phyloP scores from a whole-genome alignment of 2,888 invertebrate species.

The Oscheius sp. region DNA sequence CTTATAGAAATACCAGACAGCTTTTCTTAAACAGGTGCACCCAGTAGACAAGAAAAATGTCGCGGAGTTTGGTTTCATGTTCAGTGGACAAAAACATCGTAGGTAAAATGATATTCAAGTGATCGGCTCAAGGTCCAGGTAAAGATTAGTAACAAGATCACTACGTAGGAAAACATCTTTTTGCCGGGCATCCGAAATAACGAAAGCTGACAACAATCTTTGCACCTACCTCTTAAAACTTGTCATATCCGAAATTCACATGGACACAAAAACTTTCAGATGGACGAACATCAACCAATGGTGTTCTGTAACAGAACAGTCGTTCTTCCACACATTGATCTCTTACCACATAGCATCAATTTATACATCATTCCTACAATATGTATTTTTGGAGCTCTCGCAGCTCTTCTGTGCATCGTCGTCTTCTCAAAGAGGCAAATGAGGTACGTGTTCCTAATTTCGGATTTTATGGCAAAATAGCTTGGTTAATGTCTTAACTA shows the following conservation, averaged over 20 bases:
- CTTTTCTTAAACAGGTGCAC: too few relatives aligned
- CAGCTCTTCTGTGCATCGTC: constrained; percentile 62
- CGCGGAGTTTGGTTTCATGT: too few relatives aligned
- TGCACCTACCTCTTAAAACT: too few relatives aligned
- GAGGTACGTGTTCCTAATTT: constrained; percentile 46
- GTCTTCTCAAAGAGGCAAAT: constrained; percentile 68
- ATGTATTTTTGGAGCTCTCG: constrained; percentile 61
- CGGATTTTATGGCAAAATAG: background rate
- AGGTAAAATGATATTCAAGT: too few relatives aligned
- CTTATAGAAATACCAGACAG: too few relatives aligned
- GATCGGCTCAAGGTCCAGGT: too few relatives aligned
- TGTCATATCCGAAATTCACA: background rate
- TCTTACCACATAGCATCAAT: constrained; percentile 42
- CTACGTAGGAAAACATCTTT: too few relatives aligned
- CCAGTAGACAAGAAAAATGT: too few relatives aligned
- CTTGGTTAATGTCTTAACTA: background rate
- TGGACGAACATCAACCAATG: constrained; percentile 6
- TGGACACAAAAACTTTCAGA: constrained; percentile 3
- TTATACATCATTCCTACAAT: constrained; percentile 60
- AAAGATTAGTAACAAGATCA: too few relatives aligned
- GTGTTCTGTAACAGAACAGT: constrained; percentile 32
- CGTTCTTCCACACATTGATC: constrained; percentile 14
- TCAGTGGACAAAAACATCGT: too few relatives aligned
- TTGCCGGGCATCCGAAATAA: too few relatives aligned
- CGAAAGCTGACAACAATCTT: too few relatives aligned